These are phyloP conservation scores for Leptobrachium leishanense DNA, from an alignment of 2,113 vertebrate species.

Conservation along the genomic window DNA sequence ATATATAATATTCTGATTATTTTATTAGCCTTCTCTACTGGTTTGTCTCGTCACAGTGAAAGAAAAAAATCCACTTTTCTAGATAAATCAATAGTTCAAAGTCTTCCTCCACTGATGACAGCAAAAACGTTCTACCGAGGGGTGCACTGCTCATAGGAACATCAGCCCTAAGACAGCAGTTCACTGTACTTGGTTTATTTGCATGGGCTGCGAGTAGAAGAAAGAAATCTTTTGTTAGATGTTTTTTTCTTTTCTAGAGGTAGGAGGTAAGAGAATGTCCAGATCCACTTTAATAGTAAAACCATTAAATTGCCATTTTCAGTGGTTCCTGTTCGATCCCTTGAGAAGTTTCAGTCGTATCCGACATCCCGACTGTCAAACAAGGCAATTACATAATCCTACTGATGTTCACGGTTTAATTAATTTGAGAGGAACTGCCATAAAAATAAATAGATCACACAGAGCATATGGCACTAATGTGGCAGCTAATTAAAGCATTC, in stretches of 20 bases:
- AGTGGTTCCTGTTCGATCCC: constrained; percentile 23
- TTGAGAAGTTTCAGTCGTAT: constrained; percentile 1
- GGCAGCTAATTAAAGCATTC: constrained; percentile 25
- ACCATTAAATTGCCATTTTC: constrained; percentile 35
- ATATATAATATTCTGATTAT: too few species aligned
- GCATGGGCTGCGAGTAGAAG: neutral
- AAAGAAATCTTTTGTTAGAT: neutral
- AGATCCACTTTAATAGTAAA: constrained; percentile 31
- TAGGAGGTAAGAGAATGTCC: constrained; percentile 5
- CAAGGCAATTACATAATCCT: constrained; percentile 24
- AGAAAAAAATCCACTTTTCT: too few species aligned
- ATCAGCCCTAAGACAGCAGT: neutral
- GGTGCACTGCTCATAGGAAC: neutral
- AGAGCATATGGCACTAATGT: constrained; percentile 25
- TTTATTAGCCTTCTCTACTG: too few species aligned
- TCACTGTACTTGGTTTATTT: neutral
- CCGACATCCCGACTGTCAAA: constrained; percentile 24
- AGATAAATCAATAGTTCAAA: too few species aligned
- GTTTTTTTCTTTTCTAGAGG: neutral
- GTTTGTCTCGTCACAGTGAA: too few species aligned
- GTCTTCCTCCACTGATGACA: too few species aligned
- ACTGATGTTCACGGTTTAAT: constrained; percentile 28
- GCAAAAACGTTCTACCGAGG: too few species aligned
- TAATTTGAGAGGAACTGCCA: constrained; percentile 21
- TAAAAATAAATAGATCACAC: constrained; percentile 32